These are phyloP conservation scores for Diploptera punctata DNA, from an alignment of 2,888 invertebrate genomes.

Conservation along the genomic window DNA sequence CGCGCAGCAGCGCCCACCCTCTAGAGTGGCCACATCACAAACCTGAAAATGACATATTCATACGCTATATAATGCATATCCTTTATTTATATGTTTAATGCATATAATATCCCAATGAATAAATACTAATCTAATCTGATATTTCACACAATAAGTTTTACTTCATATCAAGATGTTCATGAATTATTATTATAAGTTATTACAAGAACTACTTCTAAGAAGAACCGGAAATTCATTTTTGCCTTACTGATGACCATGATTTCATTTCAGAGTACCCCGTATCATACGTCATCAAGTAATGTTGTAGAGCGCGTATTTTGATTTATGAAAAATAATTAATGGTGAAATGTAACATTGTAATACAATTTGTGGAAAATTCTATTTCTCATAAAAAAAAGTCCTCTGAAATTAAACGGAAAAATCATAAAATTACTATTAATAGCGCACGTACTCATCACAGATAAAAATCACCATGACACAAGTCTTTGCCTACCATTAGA, in stretches of 20 bases:
- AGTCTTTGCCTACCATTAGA: too few species aligned
- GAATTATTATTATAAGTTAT: not conserved
- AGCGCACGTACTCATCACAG: too few species aligned
- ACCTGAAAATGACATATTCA: slow-evolving; percentile 21
- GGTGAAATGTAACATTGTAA: too few species aligned
- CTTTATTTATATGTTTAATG: not conserved
- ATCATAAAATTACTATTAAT: too few species aligned
- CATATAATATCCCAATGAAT: not conserved
- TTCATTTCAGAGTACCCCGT: slow-evolving; percentile 31
- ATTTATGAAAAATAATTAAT: too few species aligned
- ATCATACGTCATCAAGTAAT: slow-evolving; percentile 23
- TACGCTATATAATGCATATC: not conserved
- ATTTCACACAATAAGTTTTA: not conserved
- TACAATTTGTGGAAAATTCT: too few species aligned
- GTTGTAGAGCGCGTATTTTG: too few species aligned
- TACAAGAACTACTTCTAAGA: slow-evolving; percentile 31
- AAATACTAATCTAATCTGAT: not conserved
- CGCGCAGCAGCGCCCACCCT: slow-evolving; percentile 40
- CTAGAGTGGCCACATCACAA: slow-evolving; percentile 40
- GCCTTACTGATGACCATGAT: slow-evolving; percentile 23
- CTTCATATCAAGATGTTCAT: not conserved
- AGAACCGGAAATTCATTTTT: slow-evolving; percentile 35
- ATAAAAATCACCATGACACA: too few species aligned
- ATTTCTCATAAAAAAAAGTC: too few species aligned
- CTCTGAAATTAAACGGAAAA: too few species aligned